Conservation (phyloP, 1,140 invertebrate genomes). For the Drosophila kanapiae region DNA sequence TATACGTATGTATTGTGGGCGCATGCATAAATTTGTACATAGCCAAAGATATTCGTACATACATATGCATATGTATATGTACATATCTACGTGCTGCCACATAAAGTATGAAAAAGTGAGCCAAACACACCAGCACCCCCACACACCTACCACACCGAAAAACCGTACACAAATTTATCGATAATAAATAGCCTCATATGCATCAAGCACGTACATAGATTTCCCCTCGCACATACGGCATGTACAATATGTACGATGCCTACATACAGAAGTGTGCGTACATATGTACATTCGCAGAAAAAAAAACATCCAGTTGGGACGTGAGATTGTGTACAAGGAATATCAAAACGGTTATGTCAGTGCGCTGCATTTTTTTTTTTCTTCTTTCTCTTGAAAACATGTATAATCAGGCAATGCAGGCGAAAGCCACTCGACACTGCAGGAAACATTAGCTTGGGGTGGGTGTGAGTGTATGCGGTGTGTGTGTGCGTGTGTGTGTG, state of each 20-base stretch:
- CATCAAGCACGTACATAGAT: conserved; percentile 36
- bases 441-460: conserved; percentile 4
- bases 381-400: conserved; percentile 4
- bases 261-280: conserved; percentile 9
- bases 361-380: conserved; percentile 22
- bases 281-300: not conserved
- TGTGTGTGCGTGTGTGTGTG: not conserved
- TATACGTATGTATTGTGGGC: conserved; percentile 4
- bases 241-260: conserved; percentile 10
- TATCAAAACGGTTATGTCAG: conserved; percentile 35
- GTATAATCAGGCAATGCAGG: conserved; percentile 13
- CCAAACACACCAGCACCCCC: conserved; percentile 3
- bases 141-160: conserved; percentile 7
- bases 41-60: not conserved
- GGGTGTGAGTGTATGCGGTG: not conserved
- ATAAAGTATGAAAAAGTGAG: conserved; percentile 12
- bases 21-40: conserved; percentile 17
- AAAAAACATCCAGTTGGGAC: conserved; percentile 24
- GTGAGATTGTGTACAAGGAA: conserved; percentile 24
- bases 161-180: conserved; percentile 35
- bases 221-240: conserved; percentile 13
- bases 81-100: conserved; percentile 14
- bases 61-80: not conserved
- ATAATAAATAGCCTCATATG: conserved; percentile 35
- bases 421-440: conserved; percentile 10